A percentile compares a stretch with the other conserved stretches of the same genome.
These are phyloP conservation scores for Leptinotarsa texana DNA, from an alignment of 1,140 invertebrate species.

Conservation along the genomic window DNA sequence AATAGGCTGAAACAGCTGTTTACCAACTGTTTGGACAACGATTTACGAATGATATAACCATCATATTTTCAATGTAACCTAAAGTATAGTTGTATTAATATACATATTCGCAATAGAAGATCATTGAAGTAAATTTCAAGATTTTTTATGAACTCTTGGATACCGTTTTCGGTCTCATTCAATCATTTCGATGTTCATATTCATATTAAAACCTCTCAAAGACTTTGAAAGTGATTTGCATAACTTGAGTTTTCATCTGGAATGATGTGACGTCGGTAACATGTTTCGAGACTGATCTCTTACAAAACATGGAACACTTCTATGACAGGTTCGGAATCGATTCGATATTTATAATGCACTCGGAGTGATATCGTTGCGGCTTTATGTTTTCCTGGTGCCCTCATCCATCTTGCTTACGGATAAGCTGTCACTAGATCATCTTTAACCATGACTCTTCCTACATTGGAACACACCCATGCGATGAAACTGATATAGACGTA, in stretches of 20 bases:
- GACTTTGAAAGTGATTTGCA: not conserved
- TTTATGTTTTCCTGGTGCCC: not conserved
- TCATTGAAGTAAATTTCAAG: no score
- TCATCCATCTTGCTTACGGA: slow-evolving; percentile 18
- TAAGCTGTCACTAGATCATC: slow-evolving; percentile 9
- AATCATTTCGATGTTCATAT: no score
- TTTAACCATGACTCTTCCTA: slow-evolving; percentile 1
- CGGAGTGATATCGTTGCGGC: not conserved
- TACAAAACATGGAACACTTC: slow-evolving; percentile 13
- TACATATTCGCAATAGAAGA: no score
- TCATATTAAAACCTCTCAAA: no score
- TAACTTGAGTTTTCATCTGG: not conserved
- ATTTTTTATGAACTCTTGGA: no score
- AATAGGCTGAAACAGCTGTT: no score
- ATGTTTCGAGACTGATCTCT: slow-evolving; percentile 1
- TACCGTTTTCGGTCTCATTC: no score
- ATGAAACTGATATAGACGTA: not conserved
- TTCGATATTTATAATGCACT: slow-evolving; percentile 9
- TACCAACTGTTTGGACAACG: no score
- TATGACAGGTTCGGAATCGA: slow-evolving; percentile 13
- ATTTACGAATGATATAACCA: no score
- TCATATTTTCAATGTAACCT: no score
- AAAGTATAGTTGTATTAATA: no score
- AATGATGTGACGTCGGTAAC: not conserved
- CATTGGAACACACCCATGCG: slow-evolving; percentile 17